Base-by-base conservation (phyloP, 2,113 vertebrate genomes). In the Myiozetetes cayanensis region DNA sequence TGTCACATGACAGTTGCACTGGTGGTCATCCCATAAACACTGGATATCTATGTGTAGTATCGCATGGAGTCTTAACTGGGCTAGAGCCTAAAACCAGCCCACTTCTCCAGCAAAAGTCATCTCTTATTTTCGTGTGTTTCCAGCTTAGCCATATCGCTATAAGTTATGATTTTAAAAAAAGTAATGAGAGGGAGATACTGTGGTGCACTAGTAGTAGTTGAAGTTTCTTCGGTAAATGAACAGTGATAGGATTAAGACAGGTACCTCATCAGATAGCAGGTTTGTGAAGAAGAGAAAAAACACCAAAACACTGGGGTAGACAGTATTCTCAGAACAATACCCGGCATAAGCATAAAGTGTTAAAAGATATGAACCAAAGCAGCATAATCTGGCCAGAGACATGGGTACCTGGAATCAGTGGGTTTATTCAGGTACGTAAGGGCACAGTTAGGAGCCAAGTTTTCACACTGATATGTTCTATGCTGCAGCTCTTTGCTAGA, bases 11-110 rank as follows among this genome's bases (percentile, higher is more conserved):
- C 18, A 68, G 61, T 58, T 73, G 46, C 23, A 31, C 27, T 61
- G 30, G 22, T 72, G 52, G 43, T 61, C 27, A 55, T 56, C 49
- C 44, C 46, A 15, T 33, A n/a, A 3, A 72, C 4, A 10, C 22
- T 35, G 25, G 33, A 39, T 87, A 55, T 24, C 25, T 16, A 2
- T 35, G 18, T 70, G 17, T 47, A 27, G 14, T 41, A 52, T 35
- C 0, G 0, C 23, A 35, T 28, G 37, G 56, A 55, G 9, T 39
- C n/a, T 83, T 65, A 76, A 62, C 28, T 58, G n/a, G 18, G 14
- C 3, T 50, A 62, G 22, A 27, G 7, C 33, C 28, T 85, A 75
- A 79, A 79, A 85, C 1, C 30, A 14, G 3, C 0, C 0, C 10
- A 18, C 16, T 87, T 33, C 14, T 52, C 11, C 7, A 2, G 25